These are phyloP conservation scores for Agrochola lychnidis DNA, from an alignment of 2,888 invertebrate genomes.

Conservation along the genomic window DNA sequence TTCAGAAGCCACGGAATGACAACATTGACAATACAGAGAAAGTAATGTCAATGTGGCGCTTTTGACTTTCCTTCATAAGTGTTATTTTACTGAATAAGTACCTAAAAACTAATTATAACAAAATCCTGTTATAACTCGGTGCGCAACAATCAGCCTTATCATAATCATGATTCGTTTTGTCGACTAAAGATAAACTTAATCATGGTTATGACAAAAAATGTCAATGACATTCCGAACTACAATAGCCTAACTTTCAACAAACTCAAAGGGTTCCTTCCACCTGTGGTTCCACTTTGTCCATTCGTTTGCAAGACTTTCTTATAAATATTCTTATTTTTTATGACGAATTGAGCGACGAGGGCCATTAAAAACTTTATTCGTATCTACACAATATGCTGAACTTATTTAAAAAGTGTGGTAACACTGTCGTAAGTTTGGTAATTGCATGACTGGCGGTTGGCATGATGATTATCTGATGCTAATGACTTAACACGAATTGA, in stretches of 20 bases:
- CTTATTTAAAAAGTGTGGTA: constrained; percentile 40
- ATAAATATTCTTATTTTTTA: neutral
- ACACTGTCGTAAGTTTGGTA: constrained; percentile 42
- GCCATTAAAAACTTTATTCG: constrained; percentile 41
- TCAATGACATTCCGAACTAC: constrained; percentile 38
- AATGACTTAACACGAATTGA: constrained; percentile 57
- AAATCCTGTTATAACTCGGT: constrained; percentile 7
- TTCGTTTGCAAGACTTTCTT: constrained; percentile 3
- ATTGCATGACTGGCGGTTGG: constrained; percentile 14
- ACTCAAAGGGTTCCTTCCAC: neutral
- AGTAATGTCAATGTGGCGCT: constrained; percentile 38
- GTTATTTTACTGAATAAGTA: constrained; percentile 20
- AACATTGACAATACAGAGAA: constrained; percentile 62
- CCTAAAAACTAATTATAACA: neutral
- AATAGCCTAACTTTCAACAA: constrained; percentile 4
- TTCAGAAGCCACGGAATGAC: constrained; percentile 71
- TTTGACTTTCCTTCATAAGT: constrained; percentile 7
- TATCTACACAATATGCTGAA: constrained; percentile 25
- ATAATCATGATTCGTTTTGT: constrained; percentile 39
- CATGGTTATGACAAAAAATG: constrained; percentile 23
- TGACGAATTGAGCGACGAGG: constrained; percentile 23
- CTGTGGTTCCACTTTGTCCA: neutral
- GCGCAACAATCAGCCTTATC: constrained; percentile 29
- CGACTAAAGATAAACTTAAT: constrained; percentile 42
- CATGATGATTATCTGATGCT: constrained; percentile 55